Evolutionary conservation across 2,113 vertebrate genomes (phyloP), one percentile per base, ranked within the genome.

Genomic region (Cavia aperea): DNA sequence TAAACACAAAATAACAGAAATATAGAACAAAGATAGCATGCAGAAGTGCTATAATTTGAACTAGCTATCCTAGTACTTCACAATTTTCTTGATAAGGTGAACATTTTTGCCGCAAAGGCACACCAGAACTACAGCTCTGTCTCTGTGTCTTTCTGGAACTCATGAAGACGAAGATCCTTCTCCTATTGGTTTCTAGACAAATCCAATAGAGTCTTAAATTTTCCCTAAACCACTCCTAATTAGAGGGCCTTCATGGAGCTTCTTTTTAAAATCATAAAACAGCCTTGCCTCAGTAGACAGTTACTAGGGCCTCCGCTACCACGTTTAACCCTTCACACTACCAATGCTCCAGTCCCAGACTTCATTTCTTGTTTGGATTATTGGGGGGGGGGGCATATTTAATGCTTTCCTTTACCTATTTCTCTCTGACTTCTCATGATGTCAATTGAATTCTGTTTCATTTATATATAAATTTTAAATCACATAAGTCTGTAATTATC

Each of bases 391-490:
- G 12, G 5, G 24, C 1, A 49, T 31, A 24, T 54, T 73, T 73
- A 39, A 29, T 31, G n/a, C 72, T 70, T 77, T 54, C n/a, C 29
- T n/a, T 51, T 83, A 21, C 3, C 70, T 87, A 5, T 36, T 16
- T 46, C 6, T 75, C 58, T 75, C 49, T 26, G 58, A 7, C 5
- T 14, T 84, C 33, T 65, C 8, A 77, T 23, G 31, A 82, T 2
- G 58, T 24, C 23, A 86, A 16, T 75, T 16, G 31, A 81, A 68
- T 19, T 10, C 23, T 51, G 9, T 16, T 65, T 63, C 54, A 43
- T 92, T 79, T 88, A 24, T 18, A 54, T 79, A 11, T 84, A 68
- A 92, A 49, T 56, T 90, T n/a, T 62, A 88, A 73, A 86, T n/a
- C 58, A 60, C 6, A 1, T 60, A 60, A 60, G 58, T 60, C 58